Evolutionary conservation across 2,888 invertebrate species (phyloP).

Genomic region (Dasysyrphus albostriatus): DNA sequence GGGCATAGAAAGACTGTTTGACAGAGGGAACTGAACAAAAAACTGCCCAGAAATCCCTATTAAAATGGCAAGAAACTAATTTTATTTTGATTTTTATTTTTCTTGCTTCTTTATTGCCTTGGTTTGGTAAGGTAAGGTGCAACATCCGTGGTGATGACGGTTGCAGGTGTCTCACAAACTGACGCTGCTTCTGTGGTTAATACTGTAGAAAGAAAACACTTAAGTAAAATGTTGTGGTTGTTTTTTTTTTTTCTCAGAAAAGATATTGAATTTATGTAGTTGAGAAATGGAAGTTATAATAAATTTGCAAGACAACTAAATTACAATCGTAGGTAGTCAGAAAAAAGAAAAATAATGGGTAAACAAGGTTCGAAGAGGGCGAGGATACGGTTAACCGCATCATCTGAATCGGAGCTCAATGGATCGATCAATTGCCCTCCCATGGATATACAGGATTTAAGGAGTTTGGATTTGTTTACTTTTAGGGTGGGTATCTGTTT

Average conservation of each 20-base stretch:
- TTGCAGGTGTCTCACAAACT: constrained; percentile 73
- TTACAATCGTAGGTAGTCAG: background rate
- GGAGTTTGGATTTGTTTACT: no score
- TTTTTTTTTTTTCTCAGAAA: constrained; percentile 2
- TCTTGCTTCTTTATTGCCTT: background rate
- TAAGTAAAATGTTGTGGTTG: constrained; percentile 44
- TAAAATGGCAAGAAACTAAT: constrained; percentile 65
- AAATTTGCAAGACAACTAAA: background rate
- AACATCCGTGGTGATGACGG: constrained; percentile 11
- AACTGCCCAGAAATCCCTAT: constrained; percentile 6
- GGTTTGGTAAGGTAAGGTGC: constrained; percentile 23
- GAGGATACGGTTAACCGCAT: background rate
- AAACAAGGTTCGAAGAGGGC: background rate
- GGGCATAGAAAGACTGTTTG: constrained; percentile 24
- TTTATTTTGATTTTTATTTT: constrained; percentile 42
- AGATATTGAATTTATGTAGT: constrained; percentile 51
- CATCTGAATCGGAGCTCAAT: no score
- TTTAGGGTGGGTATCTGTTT: no score
- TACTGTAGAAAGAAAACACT: constrained; percentile 51
- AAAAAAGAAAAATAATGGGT: background rate
- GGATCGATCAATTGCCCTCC: no score
- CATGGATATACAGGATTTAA: no score
- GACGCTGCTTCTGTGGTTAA: constrained; percentile 53
- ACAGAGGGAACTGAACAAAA: background rate
- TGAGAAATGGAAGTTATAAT: constrained; percentile 53